These are phyloP conservation scores for Centroberyx gerrardi DNA, from an alignment of 2,797 vertebrate genomes.

Conservation along the genomic window DNA sequence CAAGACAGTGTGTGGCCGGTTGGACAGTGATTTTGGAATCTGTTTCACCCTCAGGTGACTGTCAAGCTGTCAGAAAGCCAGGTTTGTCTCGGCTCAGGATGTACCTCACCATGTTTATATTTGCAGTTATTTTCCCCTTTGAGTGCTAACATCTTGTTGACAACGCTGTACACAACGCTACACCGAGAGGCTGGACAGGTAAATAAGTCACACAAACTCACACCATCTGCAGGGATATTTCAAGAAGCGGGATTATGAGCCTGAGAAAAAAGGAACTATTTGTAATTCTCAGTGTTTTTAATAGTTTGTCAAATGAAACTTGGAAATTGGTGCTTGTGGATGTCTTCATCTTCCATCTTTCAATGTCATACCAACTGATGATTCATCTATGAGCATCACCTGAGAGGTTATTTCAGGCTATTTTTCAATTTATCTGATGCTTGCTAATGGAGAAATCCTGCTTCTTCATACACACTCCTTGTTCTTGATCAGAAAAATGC, in stretches of 20 bases:
- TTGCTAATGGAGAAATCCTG: neutral
- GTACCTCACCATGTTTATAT: conserved; percentile 88
- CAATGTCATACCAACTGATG: no score
- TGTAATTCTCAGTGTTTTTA: neutral
- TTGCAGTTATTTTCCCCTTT: conserved; percentile 88
- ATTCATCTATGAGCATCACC: no score
- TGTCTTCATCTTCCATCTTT: neutral
- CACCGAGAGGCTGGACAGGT: conserved; percentile 75
- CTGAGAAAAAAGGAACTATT: neutral
- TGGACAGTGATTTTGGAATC: conserved; percentile 84
- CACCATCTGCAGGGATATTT: conserved; percentile 45
- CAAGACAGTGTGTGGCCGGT: conserved; percentile 75
- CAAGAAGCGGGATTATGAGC: conserved; percentile 26
- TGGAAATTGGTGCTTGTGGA: no score
- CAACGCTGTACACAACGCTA: conserved; percentile 70
- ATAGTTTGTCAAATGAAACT: no score
- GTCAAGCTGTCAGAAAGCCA: conserved; percentile 87
- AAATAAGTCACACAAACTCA: conserved; percentile 81
- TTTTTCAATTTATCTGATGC: no score
- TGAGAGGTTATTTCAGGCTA: neutral
- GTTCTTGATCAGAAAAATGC: no score
- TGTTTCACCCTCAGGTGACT: conserved; percentile 85
- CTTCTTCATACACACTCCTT: no score
- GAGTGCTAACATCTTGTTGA: conserved; percentile 88
- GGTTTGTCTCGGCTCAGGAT: conserved; percentile 83